phyloP scores from a whole-genome alignment of 2,113 vertebrate genomes.

The Coregonus clupeaformis region DNA sequence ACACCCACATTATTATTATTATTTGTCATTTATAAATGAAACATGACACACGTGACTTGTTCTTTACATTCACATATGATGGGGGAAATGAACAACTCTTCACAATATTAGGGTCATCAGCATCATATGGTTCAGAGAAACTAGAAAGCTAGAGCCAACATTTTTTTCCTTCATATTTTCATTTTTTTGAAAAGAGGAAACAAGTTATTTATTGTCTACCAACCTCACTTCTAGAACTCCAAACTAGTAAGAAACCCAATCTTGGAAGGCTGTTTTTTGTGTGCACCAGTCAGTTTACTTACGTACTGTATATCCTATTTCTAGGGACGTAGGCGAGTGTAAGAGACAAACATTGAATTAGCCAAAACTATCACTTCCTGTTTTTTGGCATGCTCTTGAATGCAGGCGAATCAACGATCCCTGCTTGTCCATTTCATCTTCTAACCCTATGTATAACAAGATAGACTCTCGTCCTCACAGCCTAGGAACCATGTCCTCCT shows the following conservation, averaged over 20 bases:
- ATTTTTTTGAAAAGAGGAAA: no score
- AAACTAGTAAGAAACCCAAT: neutral
- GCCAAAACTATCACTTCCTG: neutral
- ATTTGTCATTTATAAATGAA: conserved; percentile 64
- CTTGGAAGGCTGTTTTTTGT: neutral
- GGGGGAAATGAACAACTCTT: neutral
- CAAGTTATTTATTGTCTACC: neutral
- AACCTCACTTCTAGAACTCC: neutral
- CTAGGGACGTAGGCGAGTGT: neutral
- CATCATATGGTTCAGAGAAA: neutral
- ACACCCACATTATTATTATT: conserved; percentile 54
- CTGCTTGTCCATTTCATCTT: conserved; percentile 4
- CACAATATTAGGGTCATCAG: neutral
- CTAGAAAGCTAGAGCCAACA: neutral
- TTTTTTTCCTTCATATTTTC: no score
- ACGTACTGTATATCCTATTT: neutral
- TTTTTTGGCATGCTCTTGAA: neutral
- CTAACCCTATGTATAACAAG: conserved; percentile 8
- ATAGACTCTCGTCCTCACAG: conserved; percentile 36
- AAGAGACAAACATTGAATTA: neutral
- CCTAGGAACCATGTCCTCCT: conserved; percentile 28
- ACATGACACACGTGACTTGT: neutral
- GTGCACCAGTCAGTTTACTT: neutral
- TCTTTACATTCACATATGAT: neutral
- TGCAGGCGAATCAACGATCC: neutral